These are phyloP conservation scores for Zeugodacus cucurbitae DNA, from an alignment of 1,140 invertebrate genomes.

Conservation along the genomic window DNA sequence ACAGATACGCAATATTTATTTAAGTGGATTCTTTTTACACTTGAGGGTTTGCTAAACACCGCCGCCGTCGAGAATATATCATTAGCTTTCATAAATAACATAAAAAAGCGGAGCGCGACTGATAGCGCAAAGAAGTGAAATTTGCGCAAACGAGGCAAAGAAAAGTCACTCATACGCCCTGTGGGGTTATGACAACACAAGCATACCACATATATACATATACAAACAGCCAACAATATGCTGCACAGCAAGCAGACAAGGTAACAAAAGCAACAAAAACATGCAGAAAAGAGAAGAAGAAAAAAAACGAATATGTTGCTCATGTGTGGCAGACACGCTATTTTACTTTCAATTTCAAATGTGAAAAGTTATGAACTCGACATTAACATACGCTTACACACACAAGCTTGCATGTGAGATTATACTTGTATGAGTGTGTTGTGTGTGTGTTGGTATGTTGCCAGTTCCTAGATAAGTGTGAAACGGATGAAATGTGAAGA, in stretches of 20 bases:
- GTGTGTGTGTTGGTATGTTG: not conserved
- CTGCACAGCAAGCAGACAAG: not conserved
- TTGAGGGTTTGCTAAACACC: not conserved
- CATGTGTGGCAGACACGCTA: not conserved
- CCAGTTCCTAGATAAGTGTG: not conserved
- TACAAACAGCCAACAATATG: not conserved
- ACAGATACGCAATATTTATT: too few relatives aligned
- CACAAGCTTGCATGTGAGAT: not conserved
- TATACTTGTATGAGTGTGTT: not conserved
- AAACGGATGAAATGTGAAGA: not conserved
- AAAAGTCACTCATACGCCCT: not conserved
- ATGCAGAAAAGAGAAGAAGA: not conserved
- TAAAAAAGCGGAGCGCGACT: not conserved
- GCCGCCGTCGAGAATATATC: not conserved
- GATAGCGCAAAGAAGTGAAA: not conserved
- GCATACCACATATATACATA: not conserved
- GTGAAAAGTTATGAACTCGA: constrained; percentile 23
- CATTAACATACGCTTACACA: not conserved
- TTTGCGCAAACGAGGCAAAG: not conserved
- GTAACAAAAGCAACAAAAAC: not conserved
- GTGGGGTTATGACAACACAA: not conserved
- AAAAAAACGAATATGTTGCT: not conserved
- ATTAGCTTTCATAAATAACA: not conserved
- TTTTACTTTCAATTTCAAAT: constrained; percentile 32
- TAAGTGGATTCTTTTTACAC: too few relatives aligned